These are phyloP conservation scores for Limanda limanda DNA, from an alignment of 2,113 vertebrate genomes.

Conservation along the genomic window DNA sequence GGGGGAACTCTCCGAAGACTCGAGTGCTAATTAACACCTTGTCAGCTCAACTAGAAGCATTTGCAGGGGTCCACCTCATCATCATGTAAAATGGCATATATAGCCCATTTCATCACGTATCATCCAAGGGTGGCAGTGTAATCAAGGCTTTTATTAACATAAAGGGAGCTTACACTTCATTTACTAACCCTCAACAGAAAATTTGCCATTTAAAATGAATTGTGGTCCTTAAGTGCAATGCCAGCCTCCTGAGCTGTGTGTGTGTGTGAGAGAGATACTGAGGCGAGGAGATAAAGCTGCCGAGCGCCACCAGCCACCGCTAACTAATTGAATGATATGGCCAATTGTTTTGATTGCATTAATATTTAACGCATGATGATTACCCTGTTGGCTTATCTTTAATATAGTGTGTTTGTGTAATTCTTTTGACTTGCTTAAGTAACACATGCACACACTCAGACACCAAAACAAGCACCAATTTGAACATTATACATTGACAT, in stretches of 20 bases:
- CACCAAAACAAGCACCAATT: not conserved
- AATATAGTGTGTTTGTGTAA: conserved; percentile 16
- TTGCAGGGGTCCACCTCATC: conserved; percentile 30
- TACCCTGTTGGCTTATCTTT: conserved; percentile 11
- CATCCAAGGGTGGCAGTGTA: conserved; percentile 34
- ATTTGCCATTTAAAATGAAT: conserved; percentile 68
- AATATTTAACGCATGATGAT: conserved; percentile 47
- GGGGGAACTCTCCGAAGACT: conserved; percentile 48
- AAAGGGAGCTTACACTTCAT: conserved; percentile 54
- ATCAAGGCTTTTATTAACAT: conserved; percentile 64
- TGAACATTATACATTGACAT: not conserved
- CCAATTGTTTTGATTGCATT: conserved; percentile 51
- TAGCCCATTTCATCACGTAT: conserved; percentile 31
- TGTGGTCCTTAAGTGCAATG: conserved; percentile 35
- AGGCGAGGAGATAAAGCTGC: conserved; percentile 26
- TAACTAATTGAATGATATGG: conserved; percentile 57
- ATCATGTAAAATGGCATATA: conserved; percentile 24
- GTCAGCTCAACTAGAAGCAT: conserved; percentile 36
- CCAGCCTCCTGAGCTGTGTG: conserved; percentile 34
- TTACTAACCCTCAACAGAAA: conserved; percentile 34
- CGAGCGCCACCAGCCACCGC: not conserved
- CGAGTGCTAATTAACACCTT: conserved; percentile 66
- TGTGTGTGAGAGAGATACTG: conserved; percentile 8
- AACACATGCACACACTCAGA: not conserved
- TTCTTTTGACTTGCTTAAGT: not conserved